Evolutionary conservation across 1,140 invertebrate genomes (phyloP).

Genomic region (Cydia pomonella): DNA sequence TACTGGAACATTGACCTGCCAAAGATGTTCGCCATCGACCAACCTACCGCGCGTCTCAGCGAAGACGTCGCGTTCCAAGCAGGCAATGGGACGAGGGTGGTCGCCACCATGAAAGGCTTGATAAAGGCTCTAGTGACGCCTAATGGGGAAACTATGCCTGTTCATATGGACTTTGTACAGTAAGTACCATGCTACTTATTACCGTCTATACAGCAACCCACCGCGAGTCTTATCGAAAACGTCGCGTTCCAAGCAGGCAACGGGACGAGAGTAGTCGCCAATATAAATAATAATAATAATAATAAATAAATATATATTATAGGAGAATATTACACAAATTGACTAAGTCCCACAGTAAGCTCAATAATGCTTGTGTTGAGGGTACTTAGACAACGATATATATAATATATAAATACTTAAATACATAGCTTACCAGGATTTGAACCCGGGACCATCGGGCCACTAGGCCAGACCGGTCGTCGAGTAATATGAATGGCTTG

Average conservation of each 20-base stretch:
- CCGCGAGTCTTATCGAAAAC: slow-evolving; percentile 53
- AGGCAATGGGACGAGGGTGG: slow-evolving; percentile 52
- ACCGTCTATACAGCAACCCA: slow-evolving; percentile 48
- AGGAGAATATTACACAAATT: too few relatives aligned
- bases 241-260: slow-evolving; percentile 58
- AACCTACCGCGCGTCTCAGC: slow-evolving; percentile 48
- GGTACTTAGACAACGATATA: too few relatives aligned
- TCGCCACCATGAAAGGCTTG: slow-evolving; percentile 53
- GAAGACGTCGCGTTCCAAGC: slow-evolving; percentile 61
- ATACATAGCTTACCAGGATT: too few relatives aligned
- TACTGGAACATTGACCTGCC: slow-evolving; percentile 66
- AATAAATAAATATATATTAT: too few relatives aligned
- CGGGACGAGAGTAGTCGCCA: slow-evolving; percentile 50
- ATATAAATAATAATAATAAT: too few relatives aligned
- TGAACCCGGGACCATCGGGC: too few relatives aligned
- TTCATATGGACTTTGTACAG: slow-evolving; percentile 73
- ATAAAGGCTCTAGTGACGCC: slow-evolving; percentile 58
- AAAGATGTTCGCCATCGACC: slow-evolving; percentile 67
- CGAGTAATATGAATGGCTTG: neutral
- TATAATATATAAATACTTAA: too few relatives aligned
- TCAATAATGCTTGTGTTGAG: too few relatives aligned
- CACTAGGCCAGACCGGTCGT: too few relatives aligned
- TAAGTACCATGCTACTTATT: slow-evolving; percentile 47
- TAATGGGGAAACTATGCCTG: slow-evolving; percentile 51
- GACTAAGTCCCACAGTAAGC: too few relatives aligned